Base-by-base conservation (phyloP, 2,888 invertebrate species). In the Serripes groenlandicus region DNA sequence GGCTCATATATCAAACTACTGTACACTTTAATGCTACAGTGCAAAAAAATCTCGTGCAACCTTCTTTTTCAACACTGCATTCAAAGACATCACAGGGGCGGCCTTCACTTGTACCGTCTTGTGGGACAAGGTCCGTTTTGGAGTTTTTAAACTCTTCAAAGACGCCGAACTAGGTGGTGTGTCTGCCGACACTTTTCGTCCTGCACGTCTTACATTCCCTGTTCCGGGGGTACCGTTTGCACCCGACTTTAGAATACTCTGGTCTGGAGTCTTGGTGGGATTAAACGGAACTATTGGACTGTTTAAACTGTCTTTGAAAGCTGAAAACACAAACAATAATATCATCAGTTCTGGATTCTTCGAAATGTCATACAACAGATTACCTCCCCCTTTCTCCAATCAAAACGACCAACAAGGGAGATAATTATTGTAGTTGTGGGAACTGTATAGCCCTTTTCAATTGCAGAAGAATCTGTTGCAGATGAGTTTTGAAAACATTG, bases 201-300 rank as follows among this genome's bases (percentile, higher is more conserved):
- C 26, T 4, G n/a, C 18, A 3, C 23, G 21, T n/a, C 37, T 28
- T 35, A 66, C 3, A 37, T 18, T 42, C 9, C 26, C 23, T 3
- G 35, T 3, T 2, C n/a, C 23, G 30, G 37, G 18, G 7, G 58
- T 37, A 21, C 21, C 69, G n/a, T 28, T 37, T 23, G 34, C 26
- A 21, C 26, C 28, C 1, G 75, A 82, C 75, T 91, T 91, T 15
- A 91, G 78, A 52, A 91, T 91, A 1, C 91, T 87, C 49, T 88
- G 85, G 15, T 90, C 90, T 15, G 91, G 91, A 23, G 78, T 88
- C 70, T 82, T 87, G 4, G 80, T 49, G 4, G 91, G 91, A 62
- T 87, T 83, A 49, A 87, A 91, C 0, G 89, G 86, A 5, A 78
- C 60, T 4, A 85, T 72, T 11, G 90, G 89, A 69, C 89, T 91